These are phyloP conservation scores for Zophobas morio DNA, from an alignment of 1,140 invertebrate genomes.

Conservation along the genomic window DNA sequence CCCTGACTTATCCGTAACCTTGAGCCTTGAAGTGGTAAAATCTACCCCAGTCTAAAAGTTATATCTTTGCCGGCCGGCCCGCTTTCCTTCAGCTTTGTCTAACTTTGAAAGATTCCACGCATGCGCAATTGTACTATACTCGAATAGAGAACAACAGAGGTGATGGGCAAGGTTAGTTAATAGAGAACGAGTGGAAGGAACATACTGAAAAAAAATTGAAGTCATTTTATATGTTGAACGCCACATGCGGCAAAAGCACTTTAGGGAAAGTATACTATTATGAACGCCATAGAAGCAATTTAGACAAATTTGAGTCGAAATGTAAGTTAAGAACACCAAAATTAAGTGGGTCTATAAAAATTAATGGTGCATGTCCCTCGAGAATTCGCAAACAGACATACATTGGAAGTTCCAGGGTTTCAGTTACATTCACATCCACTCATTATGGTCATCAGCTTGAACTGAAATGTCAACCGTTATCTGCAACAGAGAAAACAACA, in stretches of 20 bases:
- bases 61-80: too few relatives aligned
- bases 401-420: not conserved
- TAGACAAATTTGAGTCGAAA: not conserved
- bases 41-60: too few relatives aligned
- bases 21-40: too few relatives aligned
- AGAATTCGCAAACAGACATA: not conserved
- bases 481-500: not conserved
- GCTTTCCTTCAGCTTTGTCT: too few relatives aligned
- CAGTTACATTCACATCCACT: not conserved
- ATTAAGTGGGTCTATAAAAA: conserved; percentile 1
- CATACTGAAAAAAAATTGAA: not conserved
- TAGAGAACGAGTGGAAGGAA: not conserved
- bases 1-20: too few relatives aligned
- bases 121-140: too few relatives aligned
- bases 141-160: too few relatives aligned
- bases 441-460: not conserved
- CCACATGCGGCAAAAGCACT: conserved; percentile 2
- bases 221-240: conserved; percentile 3
- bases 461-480: too few relatives aligned
- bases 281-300: conserved; percentile 3
- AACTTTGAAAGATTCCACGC: too few relatives aligned
- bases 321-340: not conserved
- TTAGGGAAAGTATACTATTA: conserved; percentile 8
- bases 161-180: too few relatives aligned
- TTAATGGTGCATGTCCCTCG: not conserved